Conservation (phyloP, 2,113 vertebrate species). For the Vulpes ferrilata region DNA sequence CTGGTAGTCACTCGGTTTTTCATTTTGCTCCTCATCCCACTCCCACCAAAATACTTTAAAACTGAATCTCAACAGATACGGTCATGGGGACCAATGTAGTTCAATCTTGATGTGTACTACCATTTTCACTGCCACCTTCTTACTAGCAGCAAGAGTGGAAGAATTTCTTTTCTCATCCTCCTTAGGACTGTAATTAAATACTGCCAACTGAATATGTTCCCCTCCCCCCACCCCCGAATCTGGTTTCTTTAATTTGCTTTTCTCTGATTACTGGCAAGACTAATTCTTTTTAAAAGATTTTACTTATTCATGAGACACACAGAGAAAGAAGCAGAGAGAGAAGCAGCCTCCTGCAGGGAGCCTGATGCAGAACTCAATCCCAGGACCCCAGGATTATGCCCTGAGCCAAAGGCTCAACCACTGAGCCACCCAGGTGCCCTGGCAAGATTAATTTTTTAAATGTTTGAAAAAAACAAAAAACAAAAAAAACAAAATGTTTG, state of each 20-base stretch:
- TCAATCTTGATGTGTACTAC: neutral
- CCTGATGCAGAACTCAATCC: no score
- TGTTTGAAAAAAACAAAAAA: no score
- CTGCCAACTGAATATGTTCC: neutral
- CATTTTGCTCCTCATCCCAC: neutral
- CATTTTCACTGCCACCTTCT: no score
- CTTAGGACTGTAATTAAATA: neutral
- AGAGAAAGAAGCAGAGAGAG: no score
- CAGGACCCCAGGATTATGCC: no score
- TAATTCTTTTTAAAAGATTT: neutral
- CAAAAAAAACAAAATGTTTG: neutral
- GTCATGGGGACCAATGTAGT: neutral
- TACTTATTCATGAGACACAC: no score
- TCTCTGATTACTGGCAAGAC: slow-evolving; percentile 24
- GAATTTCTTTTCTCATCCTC: neutral
- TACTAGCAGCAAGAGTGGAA: neutral
- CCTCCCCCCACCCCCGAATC: no score
- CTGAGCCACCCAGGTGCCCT: no score
- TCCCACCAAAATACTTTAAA: neutral
- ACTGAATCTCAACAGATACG: neutral
- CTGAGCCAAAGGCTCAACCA: no score
- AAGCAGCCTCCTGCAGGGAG: no score
- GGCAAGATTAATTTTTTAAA: no score
- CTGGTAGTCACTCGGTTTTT: neutral
- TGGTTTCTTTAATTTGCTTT: slow-evolving; percentile 15